phyloP scores from a whole-genome alignment of 2,113 vertebrate genomes.

The Gallinago media region DNA sequence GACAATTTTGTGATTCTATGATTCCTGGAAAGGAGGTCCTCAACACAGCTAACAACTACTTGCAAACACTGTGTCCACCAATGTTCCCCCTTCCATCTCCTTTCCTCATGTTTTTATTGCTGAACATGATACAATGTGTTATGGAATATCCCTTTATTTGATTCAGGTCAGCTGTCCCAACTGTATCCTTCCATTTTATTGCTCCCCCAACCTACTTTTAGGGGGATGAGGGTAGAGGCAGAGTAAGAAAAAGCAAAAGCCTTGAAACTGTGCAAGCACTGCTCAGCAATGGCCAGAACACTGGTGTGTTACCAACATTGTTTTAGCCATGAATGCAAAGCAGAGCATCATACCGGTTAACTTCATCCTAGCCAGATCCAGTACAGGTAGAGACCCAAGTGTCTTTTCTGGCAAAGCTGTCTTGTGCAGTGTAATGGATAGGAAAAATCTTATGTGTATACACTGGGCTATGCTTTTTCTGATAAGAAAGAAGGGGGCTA shows the following conservation, averaged over 20 bases:
- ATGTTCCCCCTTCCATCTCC: not conserved
- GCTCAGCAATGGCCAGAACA: not conserved
- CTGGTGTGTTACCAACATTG: not conserved
- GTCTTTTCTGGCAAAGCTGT: not conserved
- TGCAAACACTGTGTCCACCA: not conserved
- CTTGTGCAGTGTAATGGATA: not conserved
- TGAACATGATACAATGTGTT: not conserved
- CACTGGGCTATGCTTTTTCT: not conserved
- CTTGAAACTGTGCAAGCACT: not conserved
- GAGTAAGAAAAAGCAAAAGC: not conserved
- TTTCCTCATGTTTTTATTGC: not conserved
- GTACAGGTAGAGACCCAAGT: not conserved
- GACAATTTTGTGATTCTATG: no score
- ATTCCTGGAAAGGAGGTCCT: not conserved
- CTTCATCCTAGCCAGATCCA: not conserved
- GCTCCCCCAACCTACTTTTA: fast-evolving
- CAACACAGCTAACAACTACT: not conserved
- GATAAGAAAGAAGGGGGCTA: not conserved
- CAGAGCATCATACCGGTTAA: not conserved
- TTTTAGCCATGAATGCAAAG: not conserved
- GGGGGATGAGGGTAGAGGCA: fast-evolving
- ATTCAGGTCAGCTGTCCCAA: not conserved
- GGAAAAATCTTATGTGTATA: not conserved
- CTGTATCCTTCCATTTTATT: not conserved
- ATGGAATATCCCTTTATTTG: not conserved